phyloP scores from a whole-genome alignment of 2,113 vertebrate species.

The Ochotona princeps region DNA sequence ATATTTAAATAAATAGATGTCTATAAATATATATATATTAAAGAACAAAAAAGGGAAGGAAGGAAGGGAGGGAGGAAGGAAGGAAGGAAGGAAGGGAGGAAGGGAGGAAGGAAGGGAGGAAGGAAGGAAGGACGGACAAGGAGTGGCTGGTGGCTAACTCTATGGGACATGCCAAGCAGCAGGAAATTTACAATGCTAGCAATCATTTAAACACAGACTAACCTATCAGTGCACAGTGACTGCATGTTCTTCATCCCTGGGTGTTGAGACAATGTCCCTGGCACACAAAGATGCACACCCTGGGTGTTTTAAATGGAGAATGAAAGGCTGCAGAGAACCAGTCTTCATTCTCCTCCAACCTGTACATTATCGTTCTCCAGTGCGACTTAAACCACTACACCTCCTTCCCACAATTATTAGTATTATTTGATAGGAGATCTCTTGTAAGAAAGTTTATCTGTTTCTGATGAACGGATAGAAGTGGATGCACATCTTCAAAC shows the following conservation, averaged over 20 bases:
- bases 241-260: neutral
- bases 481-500: neutral
- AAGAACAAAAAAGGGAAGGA: too few relatives aligned
- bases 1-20: too few relatives aligned
- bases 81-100: too few relatives aligned
- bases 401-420: neutral
- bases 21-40: too few relatives aligned
- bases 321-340: neutral
- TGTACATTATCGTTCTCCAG: neutral
- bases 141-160: neutral
- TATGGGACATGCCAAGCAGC: neutral
- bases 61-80: too few relatives aligned
- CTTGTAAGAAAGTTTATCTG: neutral
- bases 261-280: too few relatives aligned
- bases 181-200: neutral
- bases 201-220: neutral
- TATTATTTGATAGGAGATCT: neutral
- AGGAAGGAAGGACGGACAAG: too few relatives aligned
- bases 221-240: neutral
- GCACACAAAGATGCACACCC: neutral
- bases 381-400: neutral
- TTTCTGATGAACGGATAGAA: neutral
- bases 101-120: too few relatives aligned
- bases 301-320: neutral
- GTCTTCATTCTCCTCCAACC: neutral